Evolutionary conservation across 2,797 vertebrate species (phyloP).

Genomic region (Gymnothorax reevesii): DNA sequence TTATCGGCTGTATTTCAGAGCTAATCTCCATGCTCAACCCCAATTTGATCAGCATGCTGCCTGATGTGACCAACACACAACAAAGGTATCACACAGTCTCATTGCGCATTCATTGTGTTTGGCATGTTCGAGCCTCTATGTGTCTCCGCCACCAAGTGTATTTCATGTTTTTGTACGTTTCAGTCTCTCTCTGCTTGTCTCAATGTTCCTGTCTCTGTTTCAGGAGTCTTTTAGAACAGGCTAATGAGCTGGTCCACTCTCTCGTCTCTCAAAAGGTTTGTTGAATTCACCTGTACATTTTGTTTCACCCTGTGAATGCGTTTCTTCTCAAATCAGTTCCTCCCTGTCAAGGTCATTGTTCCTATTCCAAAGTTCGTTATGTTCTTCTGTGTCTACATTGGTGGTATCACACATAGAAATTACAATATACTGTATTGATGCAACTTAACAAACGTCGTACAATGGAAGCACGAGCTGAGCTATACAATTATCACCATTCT

Average conservation of each 20-base stretch:
- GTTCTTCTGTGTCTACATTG: not conserved
- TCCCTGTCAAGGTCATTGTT: not conserved
- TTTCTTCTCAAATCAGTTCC: not conserved
- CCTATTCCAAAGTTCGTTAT: not conserved
- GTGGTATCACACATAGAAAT: not conserved
- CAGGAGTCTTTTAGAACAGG: conserved; percentile 60
- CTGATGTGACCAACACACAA: conserved; percentile 39
- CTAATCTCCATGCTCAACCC: conserved; percentile 64
- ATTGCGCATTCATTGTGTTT: not conserved
- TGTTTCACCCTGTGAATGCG: not conserved
- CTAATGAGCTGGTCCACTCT: conserved; percentile 45
- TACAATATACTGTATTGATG: not conserved
- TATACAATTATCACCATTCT: not conserved
- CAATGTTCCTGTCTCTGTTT: conserved; percentile 10
- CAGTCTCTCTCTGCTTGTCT: not conserved
- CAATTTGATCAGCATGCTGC: conserved; percentile 42
- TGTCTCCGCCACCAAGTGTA: not conserved
- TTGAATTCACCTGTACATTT: not conserved
- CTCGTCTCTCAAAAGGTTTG: conserved; percentile 56
- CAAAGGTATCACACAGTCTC: conserved; percentile 51
- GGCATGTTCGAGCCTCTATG: not conserved
- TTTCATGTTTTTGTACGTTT: not conserved
- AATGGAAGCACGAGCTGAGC: not conserved
- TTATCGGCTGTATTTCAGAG: conserved; percentile 52
- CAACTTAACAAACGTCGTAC: not conserved